Base-by-base conservation (phyloP, 2,888 invertebrate genomes). In the Achlya flavicornis region DNA sequence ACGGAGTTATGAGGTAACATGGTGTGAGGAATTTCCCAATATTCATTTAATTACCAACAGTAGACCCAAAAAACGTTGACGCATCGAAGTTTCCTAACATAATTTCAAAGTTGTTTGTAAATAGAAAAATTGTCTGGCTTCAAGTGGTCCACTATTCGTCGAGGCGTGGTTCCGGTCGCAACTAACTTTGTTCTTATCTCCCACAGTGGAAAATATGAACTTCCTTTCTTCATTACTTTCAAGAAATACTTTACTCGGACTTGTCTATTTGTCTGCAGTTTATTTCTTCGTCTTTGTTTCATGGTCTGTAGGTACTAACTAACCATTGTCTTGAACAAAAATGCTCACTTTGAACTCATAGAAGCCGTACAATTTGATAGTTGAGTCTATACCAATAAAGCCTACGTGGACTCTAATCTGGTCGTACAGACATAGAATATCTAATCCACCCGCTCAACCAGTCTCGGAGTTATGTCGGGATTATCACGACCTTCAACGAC, bases 131-230 rank as follows among this genome's bases (percentile, higher is more conserved):
- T 53, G 19, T 53, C 48, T 53, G 16, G 48, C n/a, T n/a, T n/a
- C n/a, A 53, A 53, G 53, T 53, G 53, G 53, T n/a, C 53, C 53
- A 53, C 53, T 53, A 53, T 16, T 53, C 53, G 16, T 19, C 53
- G 53, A 53, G 53, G 53, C 53, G 53, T 53, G 53, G 53, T 57
- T 58, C 53, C 53, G 53, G 19, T 19, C 10, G 53, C 64, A 66
- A 65, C 72, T 62, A 70, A 72, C 68, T 69, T 70, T 63, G 63
- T 71, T 66, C 63, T 65, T 69, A 72, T 69, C 70, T 65, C 53
- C 10, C 62, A 61, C 62, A 61, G 48, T 61, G 62, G 66, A 63
- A 69, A 70, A 67, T 70, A 69, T 69, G 67, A 72, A 69, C 67
- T 70, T 63, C 59, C 60, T 57, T 63, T 62, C 61, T 58, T 33